A percentile compares a stretch with the other conserved stretches of the same genome.
phyloP scores from a whole-genome alignment of 1,140 invertebrate genomes.

The Lysiphlebus fabarum region DNA sequence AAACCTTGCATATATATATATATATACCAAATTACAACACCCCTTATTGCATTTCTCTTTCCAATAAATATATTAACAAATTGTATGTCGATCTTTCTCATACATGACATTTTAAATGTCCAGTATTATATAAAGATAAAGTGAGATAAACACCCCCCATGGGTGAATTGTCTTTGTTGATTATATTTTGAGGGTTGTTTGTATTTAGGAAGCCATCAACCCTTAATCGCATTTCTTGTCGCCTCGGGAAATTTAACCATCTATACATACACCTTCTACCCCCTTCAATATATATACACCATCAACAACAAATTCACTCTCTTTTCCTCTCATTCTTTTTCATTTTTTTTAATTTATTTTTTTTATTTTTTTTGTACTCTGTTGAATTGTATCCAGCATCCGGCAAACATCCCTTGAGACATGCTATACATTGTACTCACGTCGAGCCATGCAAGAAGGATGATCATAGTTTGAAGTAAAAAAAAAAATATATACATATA shows the following conservation, averaged over 20 bases:
- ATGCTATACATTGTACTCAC: background rate
- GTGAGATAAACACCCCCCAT: background rate
- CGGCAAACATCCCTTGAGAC: slow-evolving; percentile 17
- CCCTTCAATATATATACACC: slow-evolving; percentile 13
- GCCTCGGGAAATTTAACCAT: slow-evolving; percentile 47
- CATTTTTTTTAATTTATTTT: no score
- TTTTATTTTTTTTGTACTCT: background rate
- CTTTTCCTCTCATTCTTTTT: background rate
- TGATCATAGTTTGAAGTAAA: slow-evolving; percentile 7
- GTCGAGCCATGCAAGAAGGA: slow-evolving; percentile 13
- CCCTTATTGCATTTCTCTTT: no score
- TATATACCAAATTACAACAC: no score
- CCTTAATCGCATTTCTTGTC: slow-evolving; percentile 54
- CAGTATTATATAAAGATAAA: no score
- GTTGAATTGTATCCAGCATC: slow-evolving; percentile 3
- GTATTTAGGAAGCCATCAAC: slow-evolving; percentile 56
- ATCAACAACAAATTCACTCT: slow-evolving; percentile 6
- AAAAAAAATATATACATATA: no score
- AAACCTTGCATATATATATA: no score
- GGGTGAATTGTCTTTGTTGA: slow-evolving; percentile 38
- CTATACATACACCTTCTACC: slow-evolving; percentile 6
- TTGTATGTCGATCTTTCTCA: no score
- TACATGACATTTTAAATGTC: slow-evolving; percentile 13
- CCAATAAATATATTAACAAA: no score
- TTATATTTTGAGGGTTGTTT: slow-evolving; percentile 48